Base-by-base conservation (phyloP, 2,797 vertebrate species). In the Huso huso region DNA sequence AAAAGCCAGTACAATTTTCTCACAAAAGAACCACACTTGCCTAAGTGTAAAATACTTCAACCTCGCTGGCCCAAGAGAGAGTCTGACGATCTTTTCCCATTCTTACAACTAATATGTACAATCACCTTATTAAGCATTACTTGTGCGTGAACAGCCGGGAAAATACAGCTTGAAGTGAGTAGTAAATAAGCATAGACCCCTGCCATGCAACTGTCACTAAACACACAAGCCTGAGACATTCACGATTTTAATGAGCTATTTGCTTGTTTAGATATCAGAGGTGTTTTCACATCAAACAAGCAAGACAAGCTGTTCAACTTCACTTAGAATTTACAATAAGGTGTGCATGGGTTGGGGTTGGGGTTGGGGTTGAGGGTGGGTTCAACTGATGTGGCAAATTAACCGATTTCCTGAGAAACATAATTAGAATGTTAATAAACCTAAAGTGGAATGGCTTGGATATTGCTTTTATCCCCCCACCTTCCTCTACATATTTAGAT, bases 391-490 rank as follows among this genome's bases (percentile, higher is more conserved):
- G 69, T 64, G 80, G 75, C 73, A 74, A 77, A 72, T 72, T 70
- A 84, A 64, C 69, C 71, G 78, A 73, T 75, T 75, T 71, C 80
- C 52, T 61, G 67, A 65, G 61, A 72, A 77, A 76, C 78, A 66
- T 75, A 75, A 70, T 79, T 80, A 70, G 78, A 74, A 76, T 82
- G 70, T 72, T 83, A 84, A 76, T 70, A 78, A 64, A 83, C 71
- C 70, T 81, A 73, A 0, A 0, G 61, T 50, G 69, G 68, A 77
- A 75, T 65, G 75, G 75, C 78, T 79, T 77, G 67, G 71, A 78
- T 80, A 78, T 74, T 72, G 77, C 71, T 80, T 81, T 71, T 64
- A 63, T 8, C 59, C 51, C 68, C 71, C 71, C 76, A 71, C 67
- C 69, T 76, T 78, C 61, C 72, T 66, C 75, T 73, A 15, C 68